Conservation (phyloP, 2,888 invertebrate genomes). For the Agrochola lychnidis region DNA sequence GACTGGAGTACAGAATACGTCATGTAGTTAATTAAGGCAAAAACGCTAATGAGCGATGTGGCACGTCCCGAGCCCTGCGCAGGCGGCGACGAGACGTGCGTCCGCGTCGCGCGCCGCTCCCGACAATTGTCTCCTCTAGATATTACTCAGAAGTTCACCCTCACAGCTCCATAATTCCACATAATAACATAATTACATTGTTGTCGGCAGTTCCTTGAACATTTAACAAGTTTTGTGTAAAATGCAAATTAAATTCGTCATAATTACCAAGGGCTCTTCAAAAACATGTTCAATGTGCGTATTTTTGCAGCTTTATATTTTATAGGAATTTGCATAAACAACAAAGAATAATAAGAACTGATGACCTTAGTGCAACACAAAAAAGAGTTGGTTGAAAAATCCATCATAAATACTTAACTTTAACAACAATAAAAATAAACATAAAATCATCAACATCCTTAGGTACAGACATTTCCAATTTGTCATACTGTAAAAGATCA, state of each 20-base stretch:
- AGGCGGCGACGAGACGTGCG: conserved; percentile 54
- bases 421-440: conserved; percentile 6
- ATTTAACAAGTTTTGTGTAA: conserved; percentile 67
- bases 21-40: conserved; percentile 57
- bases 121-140: conserved; percentile 52
- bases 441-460: conserved; percentile 6
- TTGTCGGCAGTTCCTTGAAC: conserved; percentile 54
- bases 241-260: conserved; percentile 71
- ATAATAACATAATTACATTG: conserved; percentile 75
- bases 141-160: conserved; percentile 63
- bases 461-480: conserved; percentile 38
- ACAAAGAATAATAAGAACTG: conserved; percentile 22
- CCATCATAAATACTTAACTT: conserved; percentile 2
- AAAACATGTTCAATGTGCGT: conserved; percentile 38
- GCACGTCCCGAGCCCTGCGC: conserved; percentile 49
- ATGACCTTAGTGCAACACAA: conserved; percentile 13
- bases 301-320: conserved; percentile 30
- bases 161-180: conserved; percentile 65
- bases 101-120: conserved; percentile 47
- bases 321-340: conserved; percentile 44
- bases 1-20: conserved; percentile 30
- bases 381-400: neutral
- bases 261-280: conserved; percentile 47
- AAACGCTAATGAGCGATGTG: conserved; percentile 58
- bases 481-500: conserved; percentile 28